Evolutionary conservation across 2,888 invertebrate species (phyloP), one percentile per base, ranked within the genome.

Genomic region (Rhogogaster chlorosoma): DNA sequence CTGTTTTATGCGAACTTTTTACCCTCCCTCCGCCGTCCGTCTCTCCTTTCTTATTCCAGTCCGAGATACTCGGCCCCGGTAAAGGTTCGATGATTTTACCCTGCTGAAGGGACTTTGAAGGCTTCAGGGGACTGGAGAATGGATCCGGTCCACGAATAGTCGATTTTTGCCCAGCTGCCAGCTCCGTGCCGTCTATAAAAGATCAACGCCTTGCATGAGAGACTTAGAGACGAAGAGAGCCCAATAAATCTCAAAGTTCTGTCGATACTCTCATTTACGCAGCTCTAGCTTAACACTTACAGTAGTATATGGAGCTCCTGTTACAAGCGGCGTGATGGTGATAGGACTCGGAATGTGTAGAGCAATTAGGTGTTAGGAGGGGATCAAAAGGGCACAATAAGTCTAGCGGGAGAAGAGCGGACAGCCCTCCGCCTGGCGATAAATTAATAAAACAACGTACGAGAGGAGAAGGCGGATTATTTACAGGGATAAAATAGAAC

Each of bases 271-370:
- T 86, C 87, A 75, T 32, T 22, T 88, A 53, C 5, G n/a, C 53
- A 26, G 26, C n/a, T 61, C 89, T 89, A 91, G 90, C 90, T 87
- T 86, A 22, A 88, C 88, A 93, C 93, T 93, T 93, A 93, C 93
- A 92, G 89, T 92, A 91, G 89, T 93, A 93, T 88, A 92, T 90
- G 88, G 92, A 91, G 89, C 91, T 92, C 92, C 93, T 92, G 90
- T 91, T 88, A 90, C 91, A 92, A 92, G 91, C 89, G 90, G 92
- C 91, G 90, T 92, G 91, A 91, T 92, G 93, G 90, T 92, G 93
- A 89, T 93, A 92, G 92, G 93, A 92, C 92, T 93, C 93, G 88
- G 93, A 93, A 90, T 92, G 92, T 89, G 91, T 91, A 90, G 93
- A 92, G 91, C 91, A 93, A 89, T 93, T 92, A 87, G 93, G 91